Evolutionary conservation across 2,888 invertebrate genomes (phyloP).

Genomic region (Alitta virens): DNA sequence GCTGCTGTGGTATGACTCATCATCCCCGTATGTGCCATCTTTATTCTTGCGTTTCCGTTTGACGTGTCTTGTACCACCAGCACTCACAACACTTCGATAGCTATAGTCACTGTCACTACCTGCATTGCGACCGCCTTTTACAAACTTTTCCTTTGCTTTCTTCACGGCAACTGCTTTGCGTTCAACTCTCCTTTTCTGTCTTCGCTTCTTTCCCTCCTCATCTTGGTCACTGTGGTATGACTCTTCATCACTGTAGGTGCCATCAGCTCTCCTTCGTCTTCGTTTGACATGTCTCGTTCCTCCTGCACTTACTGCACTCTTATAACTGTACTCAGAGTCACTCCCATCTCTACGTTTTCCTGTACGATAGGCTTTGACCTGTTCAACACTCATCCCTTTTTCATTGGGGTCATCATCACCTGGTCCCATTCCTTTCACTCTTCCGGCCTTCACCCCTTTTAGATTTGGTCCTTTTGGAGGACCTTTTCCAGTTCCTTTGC

Average conservation of each 20-base stretch:
- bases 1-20: conserved; percentile 51
- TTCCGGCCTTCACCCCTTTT: not conserved
- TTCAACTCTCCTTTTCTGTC: conserved; percentile 7
- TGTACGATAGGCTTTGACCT: conserved; percentile 26
- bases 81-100: conserved; percentile 45
- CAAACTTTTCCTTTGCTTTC: conserved; percentile 29
- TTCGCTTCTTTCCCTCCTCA: conserved; percentile 12
- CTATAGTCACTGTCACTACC: conserved; percentile 50
- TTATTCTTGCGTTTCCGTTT: conserved; percentile 40
- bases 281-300: conserved; percentile 48
- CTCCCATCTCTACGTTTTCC: conserved; percentile 28
- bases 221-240: conserved; percentile 39
- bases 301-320: conserved; percentile 46
- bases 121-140: conserved; percentile 36
- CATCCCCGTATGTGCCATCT: conserved; percentile 48
- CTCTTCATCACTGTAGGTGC: conserved; percentile 48
- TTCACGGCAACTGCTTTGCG: conserved; percentile 21
- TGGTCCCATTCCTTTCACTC: conserved; percentile 5
- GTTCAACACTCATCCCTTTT: conserved; percentile 26
- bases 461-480: not conserved
- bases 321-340: conserved; percentile 19
- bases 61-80: conserved; percentile 52
- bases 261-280: conserved; percentile 39
- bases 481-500: not conserved
- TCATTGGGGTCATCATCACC: conserved; percentile 23